Conservation (phyloP, 2,113 vertebrate species). For the Sylvia atricapilla region DNA sequence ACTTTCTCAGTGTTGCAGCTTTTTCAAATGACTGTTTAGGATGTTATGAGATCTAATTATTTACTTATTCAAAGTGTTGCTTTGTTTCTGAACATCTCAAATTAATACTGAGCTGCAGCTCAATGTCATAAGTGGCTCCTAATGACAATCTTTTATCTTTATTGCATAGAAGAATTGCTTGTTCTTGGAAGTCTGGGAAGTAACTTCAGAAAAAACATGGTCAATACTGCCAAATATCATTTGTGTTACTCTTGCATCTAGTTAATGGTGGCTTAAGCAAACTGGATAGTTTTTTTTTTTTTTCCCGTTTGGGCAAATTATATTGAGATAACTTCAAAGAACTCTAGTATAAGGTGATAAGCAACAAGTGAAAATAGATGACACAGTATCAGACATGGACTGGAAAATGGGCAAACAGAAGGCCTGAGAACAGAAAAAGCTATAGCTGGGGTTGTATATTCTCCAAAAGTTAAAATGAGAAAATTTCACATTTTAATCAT, state of each 20-base stretch:
- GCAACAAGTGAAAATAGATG: not conserved
- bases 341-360: not conserved
- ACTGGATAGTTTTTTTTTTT: not conserved
- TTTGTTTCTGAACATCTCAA: not conserved
- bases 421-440: not conserved
- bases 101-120: not conserved
- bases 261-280: not conserved
- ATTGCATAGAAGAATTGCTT: not conserved
- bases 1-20: not conserved
- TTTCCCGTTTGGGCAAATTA: not conserved
- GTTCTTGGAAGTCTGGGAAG: not conserved
- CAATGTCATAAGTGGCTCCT: not conserved
- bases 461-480: not conserved
- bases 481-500: not conserved
- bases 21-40: not conserved
- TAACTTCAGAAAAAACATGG: not conserved
- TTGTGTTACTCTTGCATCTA: not conserved
- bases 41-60: not conserved
- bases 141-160: not conserved
- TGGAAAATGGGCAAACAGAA: not conserved
- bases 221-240: not conserved
- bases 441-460: not conserved
- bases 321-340: not conserved
- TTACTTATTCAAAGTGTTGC: not conserved
- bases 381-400: not conserved